phyloP scores from a whole-genome alignment of 1,140 invertebrate genomes.

The Calosoma granatense region DNA sequence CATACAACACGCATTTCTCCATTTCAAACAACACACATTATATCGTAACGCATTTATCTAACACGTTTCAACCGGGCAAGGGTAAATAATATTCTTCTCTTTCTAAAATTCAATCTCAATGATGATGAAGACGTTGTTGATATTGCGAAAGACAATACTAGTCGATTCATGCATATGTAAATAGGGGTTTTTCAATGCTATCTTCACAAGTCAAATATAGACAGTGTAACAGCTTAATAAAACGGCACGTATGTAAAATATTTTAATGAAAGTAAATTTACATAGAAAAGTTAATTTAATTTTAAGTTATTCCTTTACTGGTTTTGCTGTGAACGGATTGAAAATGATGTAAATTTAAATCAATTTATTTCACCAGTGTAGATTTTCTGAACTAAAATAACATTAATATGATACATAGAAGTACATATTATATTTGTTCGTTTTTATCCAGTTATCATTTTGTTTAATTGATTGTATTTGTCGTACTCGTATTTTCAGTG shows the following conservation, averaged over 20 bases:
- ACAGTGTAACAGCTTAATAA: neutral
- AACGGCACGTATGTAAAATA: neutral
- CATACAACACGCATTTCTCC: neutral
- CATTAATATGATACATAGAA: no score
- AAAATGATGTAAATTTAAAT: no score
- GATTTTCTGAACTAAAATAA: no score
- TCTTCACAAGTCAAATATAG: neutral
- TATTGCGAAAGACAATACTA: neutral
- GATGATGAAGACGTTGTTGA: neutral
- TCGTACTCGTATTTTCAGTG: no score
- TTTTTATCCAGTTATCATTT: no score
- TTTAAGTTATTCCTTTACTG: neutral
- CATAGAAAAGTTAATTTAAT: conserved; percentile 1
- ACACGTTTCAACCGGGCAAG: no score
- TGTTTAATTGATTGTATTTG: no score
- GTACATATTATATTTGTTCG: no score
- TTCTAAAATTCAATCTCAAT: neutral
- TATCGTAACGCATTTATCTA: neutral
- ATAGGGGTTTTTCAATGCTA: neutral
- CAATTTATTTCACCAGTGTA: no score
- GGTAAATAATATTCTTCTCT: neutral
- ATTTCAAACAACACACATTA: neutral
- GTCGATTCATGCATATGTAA: conserved; percentile 1
- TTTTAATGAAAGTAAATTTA: conserved; percentile 2
- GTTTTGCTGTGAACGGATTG: no score